Percentiles rank a stretch among this genome's conserved stretches.
phyloP scores from a whole-genome alignment of 2,113 vertebrate species.

The Herpetotheres cachinnans region DNA sequence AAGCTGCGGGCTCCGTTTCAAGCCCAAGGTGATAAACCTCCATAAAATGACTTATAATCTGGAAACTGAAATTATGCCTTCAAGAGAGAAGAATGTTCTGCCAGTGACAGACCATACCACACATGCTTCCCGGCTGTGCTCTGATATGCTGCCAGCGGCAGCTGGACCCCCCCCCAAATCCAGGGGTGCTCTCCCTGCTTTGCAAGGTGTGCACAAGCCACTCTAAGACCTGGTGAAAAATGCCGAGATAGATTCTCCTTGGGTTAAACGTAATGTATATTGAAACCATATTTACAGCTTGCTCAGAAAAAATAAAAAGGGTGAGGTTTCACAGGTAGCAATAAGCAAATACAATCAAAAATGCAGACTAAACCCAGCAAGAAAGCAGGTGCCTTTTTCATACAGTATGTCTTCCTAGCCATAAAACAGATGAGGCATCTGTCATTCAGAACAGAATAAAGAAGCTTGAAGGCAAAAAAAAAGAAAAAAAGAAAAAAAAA shows the following conservation, averaged over 20 bases:
- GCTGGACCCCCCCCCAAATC: accelerated
- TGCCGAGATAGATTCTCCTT: background rate
- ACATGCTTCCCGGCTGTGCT: accelerated
- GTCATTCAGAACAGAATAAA: background rate
- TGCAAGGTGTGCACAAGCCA: background rate
- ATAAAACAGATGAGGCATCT: background rate
- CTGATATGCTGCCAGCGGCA: accelerated
- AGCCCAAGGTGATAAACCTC: background rate
- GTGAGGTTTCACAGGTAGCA: background rate
- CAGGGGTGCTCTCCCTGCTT: background rate
- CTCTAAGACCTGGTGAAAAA: background rate
- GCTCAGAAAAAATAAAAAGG: background rate
- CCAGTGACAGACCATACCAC: accelerated
- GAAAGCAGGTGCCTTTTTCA: background rate
- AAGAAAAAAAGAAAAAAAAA: background rate
- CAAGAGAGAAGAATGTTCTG: background rate
- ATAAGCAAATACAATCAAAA: background rate
- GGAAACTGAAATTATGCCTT: background rate
- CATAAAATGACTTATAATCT: background rate
- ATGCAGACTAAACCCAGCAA: background rate
- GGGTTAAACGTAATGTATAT: background rate
- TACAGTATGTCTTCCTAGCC: background rate
- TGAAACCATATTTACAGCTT: background rate
- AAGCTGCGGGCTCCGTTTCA: accelerated
- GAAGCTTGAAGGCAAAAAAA: background rate